Conservation (phyloP, 2,113 vertebrate species). For the Crocuta crocuta region DNA sequence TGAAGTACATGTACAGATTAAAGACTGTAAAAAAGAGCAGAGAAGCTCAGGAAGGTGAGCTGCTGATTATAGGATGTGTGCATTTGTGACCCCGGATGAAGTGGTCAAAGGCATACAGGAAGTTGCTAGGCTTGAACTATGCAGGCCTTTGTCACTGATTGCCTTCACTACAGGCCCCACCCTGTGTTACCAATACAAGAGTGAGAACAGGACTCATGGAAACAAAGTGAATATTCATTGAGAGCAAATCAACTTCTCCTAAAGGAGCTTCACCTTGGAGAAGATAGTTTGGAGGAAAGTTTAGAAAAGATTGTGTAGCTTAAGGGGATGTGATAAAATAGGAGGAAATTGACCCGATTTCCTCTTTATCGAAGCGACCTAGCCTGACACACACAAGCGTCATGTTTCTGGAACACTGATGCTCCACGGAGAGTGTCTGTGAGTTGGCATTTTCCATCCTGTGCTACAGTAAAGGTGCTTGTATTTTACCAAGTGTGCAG, state of each 20-base stretch:
- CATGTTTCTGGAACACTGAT: not conserved
- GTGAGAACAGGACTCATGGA: not conserved
- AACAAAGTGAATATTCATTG: not conserved
- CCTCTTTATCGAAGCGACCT: not conserved
- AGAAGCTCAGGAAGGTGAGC: not conserved
- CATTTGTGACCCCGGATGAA: not conserved
- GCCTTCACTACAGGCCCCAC: not conserved
- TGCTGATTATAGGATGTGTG: not conserved
- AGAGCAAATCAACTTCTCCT: not conserved
- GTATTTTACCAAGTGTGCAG: not conserved
- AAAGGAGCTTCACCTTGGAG: not conserved
- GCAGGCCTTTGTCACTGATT: not conserved
- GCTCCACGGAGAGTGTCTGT: not conserved
- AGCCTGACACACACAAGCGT: fast-evolving
- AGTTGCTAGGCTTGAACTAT: not conserved
- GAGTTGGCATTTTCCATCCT: not conserved
- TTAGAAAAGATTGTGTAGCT: not conserved
- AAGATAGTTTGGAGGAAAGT: not conserved
- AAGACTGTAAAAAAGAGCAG: not conserved
- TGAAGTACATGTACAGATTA: not conserved
- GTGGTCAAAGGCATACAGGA: not conserved
- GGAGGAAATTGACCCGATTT: not conserved
- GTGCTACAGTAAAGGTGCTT: not conserved
- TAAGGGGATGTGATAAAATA: not conserved
- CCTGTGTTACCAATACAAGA: not conserved